Conservation (phyloP, 2,888 invertebrate genomes). For the Leptopilina myrica region DNA sequence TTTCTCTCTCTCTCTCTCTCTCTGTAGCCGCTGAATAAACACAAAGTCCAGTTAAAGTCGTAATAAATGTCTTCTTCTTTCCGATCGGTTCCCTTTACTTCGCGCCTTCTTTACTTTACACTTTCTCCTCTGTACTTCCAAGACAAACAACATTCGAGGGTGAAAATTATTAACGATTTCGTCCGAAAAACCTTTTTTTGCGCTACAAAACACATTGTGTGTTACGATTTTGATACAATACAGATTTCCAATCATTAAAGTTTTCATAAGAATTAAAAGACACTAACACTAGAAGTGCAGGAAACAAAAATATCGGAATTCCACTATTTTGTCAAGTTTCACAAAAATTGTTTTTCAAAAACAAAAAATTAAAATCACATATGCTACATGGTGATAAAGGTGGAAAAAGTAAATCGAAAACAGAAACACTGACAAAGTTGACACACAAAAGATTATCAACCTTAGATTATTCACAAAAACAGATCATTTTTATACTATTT, state of each 20-base stretch:
- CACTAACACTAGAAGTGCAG: too few species aligned
- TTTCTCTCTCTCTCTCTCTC: slow-evolving; percentile 54
- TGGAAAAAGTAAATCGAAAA: not conserved
- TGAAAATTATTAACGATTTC: slow-evolving; percentile 70
- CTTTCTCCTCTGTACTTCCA: slow-evolving; percentile 63
- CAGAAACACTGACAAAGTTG: not conserved
- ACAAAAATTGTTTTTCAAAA: not conserved
- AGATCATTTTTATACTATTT: not conserved
- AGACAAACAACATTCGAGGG: slow-evolving; percentile 69
- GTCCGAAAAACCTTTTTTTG: slow-evolving; percentile 64
- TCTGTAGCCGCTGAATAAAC: slow-evolving; percentile 73
- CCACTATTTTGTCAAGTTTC: too few species aligned
- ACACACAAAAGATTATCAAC: not conserved
- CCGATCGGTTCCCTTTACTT: slow-evolving; percentile 50
- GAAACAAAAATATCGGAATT: too few species aligned
- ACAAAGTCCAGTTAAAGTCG: slow-evolving; percentile 76
- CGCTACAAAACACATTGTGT: not conserved
- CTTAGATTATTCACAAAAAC: not conserved
- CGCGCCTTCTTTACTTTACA: slow-evolving; percentile 60
- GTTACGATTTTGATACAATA: too few species aligned
- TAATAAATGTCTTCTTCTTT: slow-evolving; percentile 72
- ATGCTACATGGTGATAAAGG: not conserved
- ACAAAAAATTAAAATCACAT: not conserved
- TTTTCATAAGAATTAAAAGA: too few species aligned
- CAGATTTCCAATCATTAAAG: too few species aligned